Conservation (phyloP, 2,797 vertebrate genomes). For the Lagorchestes hirsutus region DNA sequence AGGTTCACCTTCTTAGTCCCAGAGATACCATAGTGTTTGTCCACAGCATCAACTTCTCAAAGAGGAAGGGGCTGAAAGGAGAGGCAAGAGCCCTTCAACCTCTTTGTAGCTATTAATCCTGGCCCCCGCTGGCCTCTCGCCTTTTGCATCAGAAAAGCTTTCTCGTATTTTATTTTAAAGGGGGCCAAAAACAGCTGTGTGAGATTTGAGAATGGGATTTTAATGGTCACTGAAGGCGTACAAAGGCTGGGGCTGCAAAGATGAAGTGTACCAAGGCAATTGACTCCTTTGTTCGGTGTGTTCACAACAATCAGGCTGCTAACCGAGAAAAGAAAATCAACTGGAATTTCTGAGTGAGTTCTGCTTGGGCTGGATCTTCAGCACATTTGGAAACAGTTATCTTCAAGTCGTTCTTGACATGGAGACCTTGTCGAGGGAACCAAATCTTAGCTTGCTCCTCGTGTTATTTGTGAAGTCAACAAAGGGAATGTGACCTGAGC, state of each 20-base stretch:
- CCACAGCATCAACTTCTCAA: constrained; percentile 93
- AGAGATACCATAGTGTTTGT: constrained; percentile 93
- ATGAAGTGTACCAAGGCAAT: constrained; percentile 92
- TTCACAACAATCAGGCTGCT: constrained; percentile 88
- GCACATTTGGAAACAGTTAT: constrained; percentile 59
- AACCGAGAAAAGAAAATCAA: constrained; percentile 80
- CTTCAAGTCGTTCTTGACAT: constrained; percentile 51
- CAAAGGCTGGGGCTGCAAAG: constrained; percentile 90
- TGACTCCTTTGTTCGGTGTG: constrained; percentile 90
- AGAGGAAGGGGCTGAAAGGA: constrained; percentile 92
- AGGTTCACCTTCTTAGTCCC: constrained; percentile 94
- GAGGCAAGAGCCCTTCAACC: constrained; percentile 93
- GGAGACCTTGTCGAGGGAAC: constrained; percentile 54
- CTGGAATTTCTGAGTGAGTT: constrained; percentile 69
- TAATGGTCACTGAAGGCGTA: constrained; percentile 94
- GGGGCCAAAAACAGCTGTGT: constrained; percentile 90
- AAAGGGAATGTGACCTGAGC: constrained; percentile 26
- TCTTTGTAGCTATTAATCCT: constrained; percentile 97
- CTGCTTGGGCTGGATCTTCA: constrained; percentile 72
- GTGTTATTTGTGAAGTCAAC: constrained; percentile 70
- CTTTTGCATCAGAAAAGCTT: constrained; percentile 98
- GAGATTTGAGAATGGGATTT: constrained; percentile 91
- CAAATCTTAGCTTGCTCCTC: constrained; percentile 39
- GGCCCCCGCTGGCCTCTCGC: constrained; percentile 70
- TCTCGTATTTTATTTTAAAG: constrained; percentile 89